These are phyloP conservation scores for Volucella zonaria DNA, from an alignment of 2,888 invertebrate genomes.

Conservation along the genomic window DNA sequence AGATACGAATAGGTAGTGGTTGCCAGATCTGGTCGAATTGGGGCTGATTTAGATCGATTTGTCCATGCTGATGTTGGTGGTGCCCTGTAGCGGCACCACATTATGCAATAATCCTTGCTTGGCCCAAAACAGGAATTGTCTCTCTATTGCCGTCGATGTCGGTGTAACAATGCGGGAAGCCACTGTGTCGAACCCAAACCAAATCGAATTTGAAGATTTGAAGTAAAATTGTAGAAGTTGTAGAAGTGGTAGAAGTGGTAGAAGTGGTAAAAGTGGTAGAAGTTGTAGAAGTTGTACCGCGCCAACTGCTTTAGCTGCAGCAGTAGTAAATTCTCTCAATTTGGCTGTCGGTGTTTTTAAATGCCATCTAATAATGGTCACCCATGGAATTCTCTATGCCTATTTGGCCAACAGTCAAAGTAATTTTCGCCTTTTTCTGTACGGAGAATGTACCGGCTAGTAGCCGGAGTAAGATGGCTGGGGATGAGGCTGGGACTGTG, in stretches of 20 bases:
- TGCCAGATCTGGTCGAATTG: constrained; percentile 25
- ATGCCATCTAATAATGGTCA: constrained; percentile 74
- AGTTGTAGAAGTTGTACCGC: constrained; percentile 7
- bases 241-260: neutral
- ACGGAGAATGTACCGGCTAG: constrained; percentile 10
- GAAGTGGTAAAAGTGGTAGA: neutral
- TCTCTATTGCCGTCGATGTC: constrained; percentile 33
- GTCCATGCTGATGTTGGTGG: constrained; percentile 45
- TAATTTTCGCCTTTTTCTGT: constrained; percentile 66
- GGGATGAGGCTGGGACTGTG: too few relatives aligned
- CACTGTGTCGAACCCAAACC: constrained; percentile 6
- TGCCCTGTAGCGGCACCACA: constrained; percentile 40
- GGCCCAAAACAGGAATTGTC: constrained; percentile 63
- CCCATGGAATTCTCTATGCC: constrained; percentile 71
- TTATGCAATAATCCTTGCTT: constrained; percentile 70
- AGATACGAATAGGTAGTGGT: neutral
- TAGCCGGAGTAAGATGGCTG: too few relatives aligned
- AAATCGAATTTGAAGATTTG: too few relatives aligned
- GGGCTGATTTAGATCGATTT: constrained; percentile 56
- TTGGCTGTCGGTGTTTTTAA: constrained; percentile 74
- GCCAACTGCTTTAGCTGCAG: neutral
- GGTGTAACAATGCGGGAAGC: constrained; percentile 70
- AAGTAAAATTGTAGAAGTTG: neutral
- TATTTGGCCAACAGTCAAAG: constrained; percentile 66
- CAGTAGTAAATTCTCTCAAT: constrained; percentile 72